Evolutionary conservation across 2,113 vertebrate genomes (phyloP).

Genomic region (Junco hyemalis): DNA sequence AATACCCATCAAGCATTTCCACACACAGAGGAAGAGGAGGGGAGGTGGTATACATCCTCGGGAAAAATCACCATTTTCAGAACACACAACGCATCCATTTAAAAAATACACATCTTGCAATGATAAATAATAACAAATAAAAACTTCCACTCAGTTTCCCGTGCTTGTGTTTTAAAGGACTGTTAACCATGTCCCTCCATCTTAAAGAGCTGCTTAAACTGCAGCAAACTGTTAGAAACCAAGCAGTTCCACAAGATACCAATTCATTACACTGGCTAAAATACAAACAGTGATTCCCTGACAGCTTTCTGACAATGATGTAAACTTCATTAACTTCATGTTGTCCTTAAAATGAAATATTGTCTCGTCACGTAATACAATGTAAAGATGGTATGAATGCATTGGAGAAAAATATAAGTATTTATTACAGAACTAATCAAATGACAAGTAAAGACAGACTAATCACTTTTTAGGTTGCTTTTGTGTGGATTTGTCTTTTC

Average conservation of each 20-base stretch:
- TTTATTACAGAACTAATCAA: constrained; percentile 25
- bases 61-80: not conserved
- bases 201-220: not conserved
- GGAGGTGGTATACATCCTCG: not conserved
- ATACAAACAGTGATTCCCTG: not conserved
- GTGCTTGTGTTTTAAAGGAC: not conserved
- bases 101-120: not conserved
- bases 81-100: not conserved
- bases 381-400: not conserved
- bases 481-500: not conserved
- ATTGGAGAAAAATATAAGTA: not conserved
- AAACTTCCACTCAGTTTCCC: not conserved
- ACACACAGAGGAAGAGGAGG: rapidly evolving
- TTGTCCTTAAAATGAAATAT: constrained; percentile 48
- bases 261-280: constrained; percentile 2
- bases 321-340: constrained; percentile 30
- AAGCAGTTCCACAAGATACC: not conserved
- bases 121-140: not conserved
- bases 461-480: not conserved
- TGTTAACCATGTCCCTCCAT: not conserved
- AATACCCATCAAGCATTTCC: not conserved
- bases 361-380: not conserved
- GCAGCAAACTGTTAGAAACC: not conserved
- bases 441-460: not conserved
- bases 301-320: not conserved